Evolutionary conservation across 2,797 vertebrate species (phyloP).

Genomic region (Bryconaethiops microstoma): DNA sequence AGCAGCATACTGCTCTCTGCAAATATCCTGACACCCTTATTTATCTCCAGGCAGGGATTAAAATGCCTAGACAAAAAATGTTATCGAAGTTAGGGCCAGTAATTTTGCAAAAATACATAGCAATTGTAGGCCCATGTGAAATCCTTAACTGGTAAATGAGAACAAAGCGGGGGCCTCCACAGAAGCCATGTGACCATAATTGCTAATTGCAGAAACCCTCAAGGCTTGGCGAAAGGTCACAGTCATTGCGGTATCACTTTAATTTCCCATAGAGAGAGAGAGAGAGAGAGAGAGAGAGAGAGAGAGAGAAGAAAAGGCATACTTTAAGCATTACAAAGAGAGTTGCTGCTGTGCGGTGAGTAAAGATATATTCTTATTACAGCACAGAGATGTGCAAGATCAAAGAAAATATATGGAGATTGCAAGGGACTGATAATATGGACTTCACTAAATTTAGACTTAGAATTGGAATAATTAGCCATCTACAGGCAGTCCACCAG

Average conservation of each 20-base stretch:
- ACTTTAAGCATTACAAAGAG: slow-evolving; percentile 45
- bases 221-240: slow-evolving; percentile 61
- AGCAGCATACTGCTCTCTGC: not conserved
- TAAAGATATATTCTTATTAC: slow-evolving; percentile 33
- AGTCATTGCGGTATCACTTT: slow-evolving; percentile 55
- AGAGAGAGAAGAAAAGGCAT: slow-evolving; percentile 45
- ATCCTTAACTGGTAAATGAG: slow-evolving; percentile 43
- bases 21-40: slow-evolving; percentile 18
- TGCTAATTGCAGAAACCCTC: slow-evolving; percentile 58
- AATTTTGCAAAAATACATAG: slow-evolving; percentile 37
- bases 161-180: slow-evolving; percentile 50
- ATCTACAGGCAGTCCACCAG: slow-evolving; percentile 38
- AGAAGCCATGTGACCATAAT: slow-evolving; percentile 57
- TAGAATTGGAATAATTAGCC: slow-evolving; percentile 51
- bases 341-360: slow-evolving; percentile 30
- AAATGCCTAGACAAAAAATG: slow-evolving; percentile 37
- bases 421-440: not conserved
- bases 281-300: slow-evolving; percentile 40
- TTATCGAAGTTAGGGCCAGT: slow-evolving; percentile 44
- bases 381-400: slow-evolving; percentile 20
- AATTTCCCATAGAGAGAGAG: slow-evolving; percentile 58
- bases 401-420: slow-evolving; percentile 23
- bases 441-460: slow-evolving; percentile 14
- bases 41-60: slow-evolving; percentile 35
- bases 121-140: slow-evolving; percentile 31